Conservation (phyloP, 2,888 invertebrate genomes). For the Alcis repandata region DNA sequence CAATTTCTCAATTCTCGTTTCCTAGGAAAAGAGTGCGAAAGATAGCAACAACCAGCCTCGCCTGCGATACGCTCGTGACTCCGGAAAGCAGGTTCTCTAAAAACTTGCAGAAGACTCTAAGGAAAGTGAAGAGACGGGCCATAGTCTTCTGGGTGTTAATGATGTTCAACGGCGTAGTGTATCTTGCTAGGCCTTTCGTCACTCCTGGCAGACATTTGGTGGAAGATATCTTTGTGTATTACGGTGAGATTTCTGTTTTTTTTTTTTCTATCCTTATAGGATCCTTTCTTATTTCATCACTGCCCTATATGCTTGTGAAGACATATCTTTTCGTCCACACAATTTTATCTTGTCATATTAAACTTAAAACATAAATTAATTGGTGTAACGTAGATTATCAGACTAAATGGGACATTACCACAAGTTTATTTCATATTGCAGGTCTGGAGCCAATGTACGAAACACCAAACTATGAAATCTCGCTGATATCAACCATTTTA, state of each 20-base stretch:
- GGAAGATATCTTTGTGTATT: constrained; percentile 60
- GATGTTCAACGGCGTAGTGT: constrained; percentile 60
- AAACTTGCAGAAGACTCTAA: constrained; percentile 56
- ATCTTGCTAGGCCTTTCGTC: constrained; percentile 57
- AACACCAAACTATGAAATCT: constrained; percentile 67
- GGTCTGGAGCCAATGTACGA: constrained; percentile 68
- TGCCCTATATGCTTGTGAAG: too few relatives aligned
- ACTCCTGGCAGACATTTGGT: constrained; percentile 64
- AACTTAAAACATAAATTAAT: too few relatives aligned
- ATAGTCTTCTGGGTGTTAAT: constrained; percentile 65
- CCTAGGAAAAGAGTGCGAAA: constrained; percentile 55
- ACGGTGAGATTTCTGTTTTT: constrained; percentile 51
- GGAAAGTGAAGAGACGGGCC: constrained; percentile 64
- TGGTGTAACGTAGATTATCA: too few relatives aligned
- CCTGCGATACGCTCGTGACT: constrained; percentile 52
- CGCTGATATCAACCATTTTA: constrained; percentile 45
- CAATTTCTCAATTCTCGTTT: not conserved
- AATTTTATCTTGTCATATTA: too few relatives aligned
- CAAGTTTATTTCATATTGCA: constrained; percentile 38
- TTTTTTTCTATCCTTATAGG: too few relatives aligned
- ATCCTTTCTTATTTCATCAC: too few relatives aligned
- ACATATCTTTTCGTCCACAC: too few relatives aligned
- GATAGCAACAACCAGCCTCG: constrained; percentile 56
- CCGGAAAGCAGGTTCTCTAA: constrained; percentile 56
- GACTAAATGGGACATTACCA: too few relatives aligned